Base-by-base conservation (phyloP, 2,797 vertebrate genomes). In the Miichthys miiuy region DNA sequence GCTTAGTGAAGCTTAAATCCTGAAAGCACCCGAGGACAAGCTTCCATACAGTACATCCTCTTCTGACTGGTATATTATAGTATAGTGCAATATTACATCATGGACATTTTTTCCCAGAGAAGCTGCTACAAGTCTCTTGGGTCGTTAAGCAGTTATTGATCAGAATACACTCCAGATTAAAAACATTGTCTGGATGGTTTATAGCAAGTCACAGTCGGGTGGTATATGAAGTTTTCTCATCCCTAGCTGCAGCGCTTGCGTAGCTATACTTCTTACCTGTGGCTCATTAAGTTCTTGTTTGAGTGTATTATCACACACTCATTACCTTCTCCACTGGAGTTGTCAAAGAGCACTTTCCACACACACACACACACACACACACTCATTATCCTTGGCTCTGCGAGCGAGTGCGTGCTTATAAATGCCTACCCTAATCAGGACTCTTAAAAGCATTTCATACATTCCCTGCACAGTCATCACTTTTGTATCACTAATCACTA, bases 281-380 rank as follows among this genome's bases (percentile, higher is more conserved):
- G 82, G 79, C 82, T 92, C 89, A 87, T 92, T 91, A 92, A 79
- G 66, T 82, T 85, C 74, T 81, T 81, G 83, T 89, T 88, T 88
- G 81, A 90, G 80, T 87, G 83, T 76, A 76, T 91, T 87, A 91
- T 87, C 80, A 85, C 80, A 76, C 80, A 81, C 79, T 90, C 83
- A 90, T 93, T 91, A 89, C 84, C 79, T 88, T 88, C 87, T 86
- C 75, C 66, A 86, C 82, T 87, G 83, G 83, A 90, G 86, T 88
- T 88, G 82, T 88, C 84, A 90, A 80, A 82, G 57, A 89, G 72
- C 84, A 77, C 83, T 83, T 84, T 72, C 79, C 64, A 72, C 76
- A 63, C 68, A 75, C 73, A 75, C 72, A 25, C 46, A 17, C 73
- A 27, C 27, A 63, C 68, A 75, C 73, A 75, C 72, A 25, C 46